Evolutionary conservation across 2,888 invertebrate species (phyloP), one percentile per base, ranked within the genome.

Genomic region (Pomacea canaliculata): DNA sequence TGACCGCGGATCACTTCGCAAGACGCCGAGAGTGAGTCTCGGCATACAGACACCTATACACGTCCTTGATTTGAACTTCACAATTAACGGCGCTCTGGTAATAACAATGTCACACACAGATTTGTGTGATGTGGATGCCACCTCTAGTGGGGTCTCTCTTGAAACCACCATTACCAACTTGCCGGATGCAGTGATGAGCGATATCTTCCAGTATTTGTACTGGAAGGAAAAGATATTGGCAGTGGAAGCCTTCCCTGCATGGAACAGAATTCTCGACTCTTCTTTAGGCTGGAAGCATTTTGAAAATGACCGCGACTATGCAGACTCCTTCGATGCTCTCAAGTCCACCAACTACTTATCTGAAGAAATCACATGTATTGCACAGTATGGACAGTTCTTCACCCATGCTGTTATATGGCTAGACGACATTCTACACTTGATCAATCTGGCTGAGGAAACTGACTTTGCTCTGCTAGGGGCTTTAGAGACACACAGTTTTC

Each of bases 211-310:
- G 16, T 80, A 71, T n/a, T 60, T 80, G 19, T 78, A 80, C 63
- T 80, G 80, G 80, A 78, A 76, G 46, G 80, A 80, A 51, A 78
- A 77, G 65, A 76, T 78, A 37, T 67, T 68, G 70, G 65, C 71
- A 0, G 60, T n/a, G 2, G 27, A 69, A n/a, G 78, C 71, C 7
- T 63, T 77, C 60, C 74, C 76, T 2, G 0, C 62, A 10, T 37
- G 76, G 65, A 66, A 49, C 19, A 69, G 70, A 16, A 49, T 80
- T 8, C 67, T 80, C 49, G 66, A 74, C 16, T 80, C 80, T 9
- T 74, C 78, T 46, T 60, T 80, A 23, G 80, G 76, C 1, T 80
- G 80, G 80, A 69, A 78, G 60, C 67, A 60, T 19, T 80, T 80
- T 65, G 80, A 80, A 56, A 80, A 80, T 67, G 73, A 76, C 46